A percentile compares a stretch with the other conserved stretches of the same genome.
These are phyloP conservation scores for Willisornis vidua DNA, from an alignment of 2,113 vertebrate genomes.

Conservation along the genomic window DNA sequence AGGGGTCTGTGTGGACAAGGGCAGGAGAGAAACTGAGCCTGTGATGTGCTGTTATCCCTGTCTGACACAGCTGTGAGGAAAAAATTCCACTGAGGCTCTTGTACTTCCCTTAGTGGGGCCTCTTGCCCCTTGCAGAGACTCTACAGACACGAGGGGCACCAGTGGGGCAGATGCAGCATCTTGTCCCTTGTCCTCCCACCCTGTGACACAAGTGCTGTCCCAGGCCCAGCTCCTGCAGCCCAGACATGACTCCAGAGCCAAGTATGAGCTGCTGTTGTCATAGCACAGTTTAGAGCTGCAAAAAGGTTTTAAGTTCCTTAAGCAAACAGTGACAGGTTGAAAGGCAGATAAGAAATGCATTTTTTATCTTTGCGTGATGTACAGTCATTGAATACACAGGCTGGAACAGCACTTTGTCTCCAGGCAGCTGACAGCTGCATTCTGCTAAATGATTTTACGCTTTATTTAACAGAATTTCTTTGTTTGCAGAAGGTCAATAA, in stretches of 20 bases:
- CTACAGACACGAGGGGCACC: accelerated
- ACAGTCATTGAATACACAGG: neutral
- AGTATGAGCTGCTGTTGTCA: neutral
- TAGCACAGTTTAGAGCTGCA: neutral
- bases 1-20: neutral
- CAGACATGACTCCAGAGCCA: neutral
- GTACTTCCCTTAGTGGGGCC: accelerated
- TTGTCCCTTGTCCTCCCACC: neutral
- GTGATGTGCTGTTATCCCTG: slow-evolving; percentile 75
- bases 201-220: accelerated
- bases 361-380: neutral
- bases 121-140: neutral
- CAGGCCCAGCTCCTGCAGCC: neutral
- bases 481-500: slow-evolving; percentile 21
- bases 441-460: neutral
- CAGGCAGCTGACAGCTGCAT: neutral
- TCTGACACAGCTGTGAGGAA: slow-evolving; percentile 65
- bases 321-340: neutral
- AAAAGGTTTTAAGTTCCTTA: neutral
- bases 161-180: neutral
- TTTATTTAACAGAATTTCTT: slow-evolving; percentile 23
- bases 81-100: slow-evolving; percentile 58
- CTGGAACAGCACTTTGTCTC: slow-evolving; percentile 9
- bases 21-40: neutral
- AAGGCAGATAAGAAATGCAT: neutral